These are phyloP conservation scores for Agrochola macilenta DNA, from an alignment of 2,888 invertebrate genomes.

Conservation along the genomic window DNA sequence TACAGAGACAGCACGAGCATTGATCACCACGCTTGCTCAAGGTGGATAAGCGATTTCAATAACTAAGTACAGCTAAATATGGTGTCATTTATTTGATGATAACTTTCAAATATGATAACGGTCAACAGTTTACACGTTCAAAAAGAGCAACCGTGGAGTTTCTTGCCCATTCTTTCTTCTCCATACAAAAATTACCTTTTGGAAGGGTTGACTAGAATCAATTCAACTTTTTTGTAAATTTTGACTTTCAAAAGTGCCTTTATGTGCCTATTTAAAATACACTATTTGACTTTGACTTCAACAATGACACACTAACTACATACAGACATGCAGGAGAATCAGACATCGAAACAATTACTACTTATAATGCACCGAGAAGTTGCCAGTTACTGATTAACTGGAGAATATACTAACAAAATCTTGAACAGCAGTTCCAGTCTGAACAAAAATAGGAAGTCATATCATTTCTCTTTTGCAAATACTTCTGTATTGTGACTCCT, in stretches of 20 bases:
- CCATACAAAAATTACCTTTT: too few relatives aligned
- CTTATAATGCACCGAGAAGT: slow-evolving; percentile 35
- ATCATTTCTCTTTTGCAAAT: too few relatives aligned
- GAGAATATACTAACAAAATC: background rate
- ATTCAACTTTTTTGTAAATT: too few relatives aligned
- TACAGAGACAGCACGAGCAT: background rate
- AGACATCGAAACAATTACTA: slow-evolving; percentile 44
- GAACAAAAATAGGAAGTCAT: background rate
- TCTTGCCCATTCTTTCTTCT: too few relatives aligned
- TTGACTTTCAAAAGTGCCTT: too few relatives aligned
- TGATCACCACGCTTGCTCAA: background rate
- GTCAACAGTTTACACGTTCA: background rate
- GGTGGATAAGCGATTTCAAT: background rate
- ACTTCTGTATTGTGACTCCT: too few relatives aligned
- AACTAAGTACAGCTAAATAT: background rate
- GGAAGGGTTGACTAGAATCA: too few relatives aligned
- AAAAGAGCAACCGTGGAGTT: too few relatives aligned
- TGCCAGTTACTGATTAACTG: slow-evolving; percentile 53
- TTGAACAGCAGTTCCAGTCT: slow-evolving; percentile 11
- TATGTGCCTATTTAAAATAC: too few relatives aligned
- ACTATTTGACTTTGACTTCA: background rate
- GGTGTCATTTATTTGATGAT: background rate
- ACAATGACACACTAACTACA: slow-evolving; percentile 15
- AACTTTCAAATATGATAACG: slow-evolving; percentile 12
- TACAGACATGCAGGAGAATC: slow-evolving; percentile 27